Evolutionary conservation across 1,140 invertebrate genomes (phyloP).

Genomic region (Drosophila orena): DNA sequence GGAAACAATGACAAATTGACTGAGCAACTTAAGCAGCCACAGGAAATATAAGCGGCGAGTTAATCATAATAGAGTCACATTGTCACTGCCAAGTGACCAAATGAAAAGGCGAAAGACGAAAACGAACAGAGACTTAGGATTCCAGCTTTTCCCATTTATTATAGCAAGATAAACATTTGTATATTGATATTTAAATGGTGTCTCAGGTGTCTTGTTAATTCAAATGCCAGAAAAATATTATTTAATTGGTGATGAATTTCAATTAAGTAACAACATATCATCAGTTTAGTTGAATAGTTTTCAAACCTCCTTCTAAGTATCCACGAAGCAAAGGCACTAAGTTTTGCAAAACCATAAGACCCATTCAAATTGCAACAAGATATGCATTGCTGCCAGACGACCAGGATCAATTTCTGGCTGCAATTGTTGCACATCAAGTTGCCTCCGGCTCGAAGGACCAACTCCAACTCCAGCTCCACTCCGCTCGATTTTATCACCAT

Average conservation of each 20-base stretch:
- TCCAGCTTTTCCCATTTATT: neutral
- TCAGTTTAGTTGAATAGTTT: too few relatives aligned
- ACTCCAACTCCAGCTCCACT: neutral
- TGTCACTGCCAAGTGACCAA: neutral
- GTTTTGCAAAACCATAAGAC: neutral
- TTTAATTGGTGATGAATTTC: neutral
- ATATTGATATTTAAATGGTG: too few relatives aligned
- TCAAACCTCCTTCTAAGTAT: too few relatives aligned
- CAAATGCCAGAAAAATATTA: neutral
- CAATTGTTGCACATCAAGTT: conserved; percentile 49
- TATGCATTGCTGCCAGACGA: conserved; percentile 15
- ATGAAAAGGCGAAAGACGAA: neutral
- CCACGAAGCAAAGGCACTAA: neutral
- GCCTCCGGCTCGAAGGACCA: conserved; percentile 16
- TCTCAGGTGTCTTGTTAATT: neutral
- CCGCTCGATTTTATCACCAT: too few relatives aligned
- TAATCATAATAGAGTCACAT: conserved; percentile 20
- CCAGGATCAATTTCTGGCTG: conserved; percentile 31
- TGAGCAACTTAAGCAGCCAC: conserved; percentile 19
- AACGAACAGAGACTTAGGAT: neutral
- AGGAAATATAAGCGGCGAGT: conserved; percentile 9
- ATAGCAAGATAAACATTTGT: too few relatives aligned
- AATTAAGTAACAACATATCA: too few relatives aligned
- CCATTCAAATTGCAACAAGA: conserved; percentile 23
- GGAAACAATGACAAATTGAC: conserved; percentile 50